Conservation (phyloP, 2,113 vertebrate genomes). For the Eurystomus gularis region DNA sequence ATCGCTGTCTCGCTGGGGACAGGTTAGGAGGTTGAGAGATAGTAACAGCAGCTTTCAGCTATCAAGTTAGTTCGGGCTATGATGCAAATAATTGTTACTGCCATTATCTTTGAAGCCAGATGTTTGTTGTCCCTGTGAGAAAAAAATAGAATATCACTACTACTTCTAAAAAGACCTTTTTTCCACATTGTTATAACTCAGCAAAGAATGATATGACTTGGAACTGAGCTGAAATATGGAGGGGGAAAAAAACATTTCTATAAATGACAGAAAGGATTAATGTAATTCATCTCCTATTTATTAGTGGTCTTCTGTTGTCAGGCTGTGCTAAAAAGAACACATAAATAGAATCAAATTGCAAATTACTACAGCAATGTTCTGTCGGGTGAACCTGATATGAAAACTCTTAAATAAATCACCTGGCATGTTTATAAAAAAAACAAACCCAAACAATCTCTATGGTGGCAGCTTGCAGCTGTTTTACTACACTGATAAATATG, state of each 20-base stretch:
- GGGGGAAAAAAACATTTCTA: neutral
- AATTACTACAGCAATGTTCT: conserved; percentile 13
- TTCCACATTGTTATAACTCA: conserved; percentile 37
- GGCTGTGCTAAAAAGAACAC: conserved; percentile 1
- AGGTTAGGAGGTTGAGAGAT: conserved; percentile 48
- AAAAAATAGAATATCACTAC: conserved; percentile 19
- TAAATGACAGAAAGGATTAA: conserved; percentile 10
- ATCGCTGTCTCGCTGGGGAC: neutral
- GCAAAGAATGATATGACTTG: neutral
- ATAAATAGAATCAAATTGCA: conserved; percentile 34
- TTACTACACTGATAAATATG: conserved; percentile 3
- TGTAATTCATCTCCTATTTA: conserved; percentile 46
- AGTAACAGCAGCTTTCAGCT: conserved; percentile 66
- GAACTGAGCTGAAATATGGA: conserved; percentile 5
- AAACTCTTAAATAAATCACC: conserved; percentile 48
- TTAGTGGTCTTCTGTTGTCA: conserved; percentile 30
- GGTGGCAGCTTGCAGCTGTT: neutral
- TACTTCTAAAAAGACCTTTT: conserved; percentile 34
- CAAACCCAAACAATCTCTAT: neutral
- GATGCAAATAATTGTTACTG: conserved; percentile 73
- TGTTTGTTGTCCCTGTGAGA: conserved; percentile 59
- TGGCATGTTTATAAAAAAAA: neutral
- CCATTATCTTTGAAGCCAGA: conserved; percentile 74
- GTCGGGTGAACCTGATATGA: conserved; percentile 20
- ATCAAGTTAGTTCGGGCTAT: conserved; percentile 52